Evolutionary conservation across 37 sponge, comb jelly and placozoan genomes (phyloP), one percentile per base, ranked within the genome.

Genomic region (Aplysina aerophoba): DNA sequence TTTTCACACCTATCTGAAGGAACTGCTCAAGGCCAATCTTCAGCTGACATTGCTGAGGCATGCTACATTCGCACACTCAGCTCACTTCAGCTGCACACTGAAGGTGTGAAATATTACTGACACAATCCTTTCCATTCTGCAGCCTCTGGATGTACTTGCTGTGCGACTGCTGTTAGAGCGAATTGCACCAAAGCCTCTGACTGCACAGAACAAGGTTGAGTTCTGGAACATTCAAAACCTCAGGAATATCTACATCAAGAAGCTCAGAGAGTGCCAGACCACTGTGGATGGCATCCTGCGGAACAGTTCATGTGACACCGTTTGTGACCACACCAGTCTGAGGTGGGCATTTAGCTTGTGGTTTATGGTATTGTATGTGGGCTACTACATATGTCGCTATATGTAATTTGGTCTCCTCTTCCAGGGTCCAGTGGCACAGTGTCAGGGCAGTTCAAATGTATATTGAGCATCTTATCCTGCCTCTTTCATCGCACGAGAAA

Each of bases 391-490:
- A 44, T 44, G 50, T n/a, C n/a, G n/a, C n/a, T n/a, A n/a, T 44
- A 8, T 44, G 50, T 11, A 11, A 11, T 44, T 8, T 44, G 50
- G 3, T 8, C 50, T 11, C 8, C 3, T 44, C 3, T 44, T 44
- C 6, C 8, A 90, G 91, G 68, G 25, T n/a, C 25, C 27, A 62
- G 21, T 94, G 94, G 94, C 86, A 90, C 14, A 33, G 36, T 50
- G 80, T 88, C 14, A 54, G 84, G 63, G 89, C 81, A 27, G 28
- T 90, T 25, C 88, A 94, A 75, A 54, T 94, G 65, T 94, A 90
- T 64, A 50, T 72, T 22, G 94, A 94, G 58, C 87, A 90, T 71
- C 55, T 90, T 25, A 22, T 86, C 14, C 34, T 90, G 50, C 88
- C 88, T 31, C 68, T 86, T 40, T 36, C 53, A 6, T 61, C 84